Evolutionary conservation across 2,113 vertebrate genomes (phyloP), one percentile per base, ranked within the genome.

Genomic region (Cyanoderma ruficeps): DNA sequence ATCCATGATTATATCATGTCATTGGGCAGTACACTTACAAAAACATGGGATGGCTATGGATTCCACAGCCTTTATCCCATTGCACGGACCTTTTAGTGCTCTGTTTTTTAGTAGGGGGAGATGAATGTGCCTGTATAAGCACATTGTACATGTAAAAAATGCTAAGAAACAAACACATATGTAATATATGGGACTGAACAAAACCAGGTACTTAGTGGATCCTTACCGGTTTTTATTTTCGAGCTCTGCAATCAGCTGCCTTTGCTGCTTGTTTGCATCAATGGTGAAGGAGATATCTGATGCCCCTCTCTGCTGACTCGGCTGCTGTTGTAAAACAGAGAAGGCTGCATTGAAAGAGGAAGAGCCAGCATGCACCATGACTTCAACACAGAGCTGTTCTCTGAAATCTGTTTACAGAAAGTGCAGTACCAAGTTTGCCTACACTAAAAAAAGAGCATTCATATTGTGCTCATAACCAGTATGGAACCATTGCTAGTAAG

Each of bases 211-310:
- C 18, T 27, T 28, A 19, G 47, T 28, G 30, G 37, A 42, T 13
- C 63, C 93, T 96, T 96, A 99, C 99, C 99, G 98, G 98, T 99
- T 99, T 97, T 99, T 99, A 96, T 98, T 99, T 97, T 99, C 99
- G 6, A 99, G 98, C 97, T 99, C 99, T 24, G 99, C 99, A 47
- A 99, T 99, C 96, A 99, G 98, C 97, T 99, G 99, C 95, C 99
- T 98, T 94, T 99, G 99, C 60, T 99, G 99, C 95, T 99, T 99
- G 97, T 99, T 99, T 94, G 98, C 98, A 92, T 99, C 99, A 50
- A 99, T 98, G 97, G 98, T 99, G 96, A 98, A 98, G 94, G 98
- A 98, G 77, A 99, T 98, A 97, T 99, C 99, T 82, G 98, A 97
- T 47, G 99, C 98, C 64, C 98, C 97, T 97, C 99, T 98, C 96